Conservation (phyloP, 1,140 invertebrate genomes). For the Cydia fagiglandana region DNA sequence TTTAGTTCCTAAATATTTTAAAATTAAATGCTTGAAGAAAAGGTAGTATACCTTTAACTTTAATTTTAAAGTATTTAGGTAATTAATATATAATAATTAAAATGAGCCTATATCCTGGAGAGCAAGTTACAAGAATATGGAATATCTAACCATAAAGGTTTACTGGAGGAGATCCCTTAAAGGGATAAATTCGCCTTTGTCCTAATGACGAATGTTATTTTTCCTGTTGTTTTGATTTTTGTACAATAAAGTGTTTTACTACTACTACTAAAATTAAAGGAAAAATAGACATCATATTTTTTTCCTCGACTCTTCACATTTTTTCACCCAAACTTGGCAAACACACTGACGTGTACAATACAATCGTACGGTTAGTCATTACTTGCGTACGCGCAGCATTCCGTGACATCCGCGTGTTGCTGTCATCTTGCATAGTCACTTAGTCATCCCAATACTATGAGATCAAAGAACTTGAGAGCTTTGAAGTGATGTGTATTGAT, state of each 20-base stretch:
- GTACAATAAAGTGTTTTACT: too few species aligned
- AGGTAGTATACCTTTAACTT: too few species aligned
- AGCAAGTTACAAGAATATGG: too few species aligned
- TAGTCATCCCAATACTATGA: background rate
- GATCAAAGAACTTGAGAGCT: background rate
- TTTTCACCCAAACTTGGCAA: slow-evolving; percentile 4
- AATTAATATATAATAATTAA: too few species aligned
- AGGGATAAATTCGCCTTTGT: too few species aligned
- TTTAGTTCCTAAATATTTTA: too few species aligned
- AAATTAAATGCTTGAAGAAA: too few species aligned
- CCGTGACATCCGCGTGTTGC: slow-evolving; percentile 4
- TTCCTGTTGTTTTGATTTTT: too few species aligned
- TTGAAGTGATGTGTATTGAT: background rate
- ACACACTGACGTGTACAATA: background rate
- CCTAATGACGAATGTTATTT: too few species aligned
- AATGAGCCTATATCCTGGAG: too few species aligned
- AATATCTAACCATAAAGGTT: background rate
- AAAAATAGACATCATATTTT: background rate
- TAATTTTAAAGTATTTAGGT: too few species aligned
- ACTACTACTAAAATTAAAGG: background rate
- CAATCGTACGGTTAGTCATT: background rate
- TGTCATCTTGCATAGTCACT: background rate
- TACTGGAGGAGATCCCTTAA: too few species aligned
- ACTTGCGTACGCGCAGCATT: background rate
- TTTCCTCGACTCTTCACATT: background rate